These are phyloP conservation scores for Aphelenchoides avenae DNA, from an alignment of 1,140 invertebrate species.

Conservation along the genomic window DNA sequence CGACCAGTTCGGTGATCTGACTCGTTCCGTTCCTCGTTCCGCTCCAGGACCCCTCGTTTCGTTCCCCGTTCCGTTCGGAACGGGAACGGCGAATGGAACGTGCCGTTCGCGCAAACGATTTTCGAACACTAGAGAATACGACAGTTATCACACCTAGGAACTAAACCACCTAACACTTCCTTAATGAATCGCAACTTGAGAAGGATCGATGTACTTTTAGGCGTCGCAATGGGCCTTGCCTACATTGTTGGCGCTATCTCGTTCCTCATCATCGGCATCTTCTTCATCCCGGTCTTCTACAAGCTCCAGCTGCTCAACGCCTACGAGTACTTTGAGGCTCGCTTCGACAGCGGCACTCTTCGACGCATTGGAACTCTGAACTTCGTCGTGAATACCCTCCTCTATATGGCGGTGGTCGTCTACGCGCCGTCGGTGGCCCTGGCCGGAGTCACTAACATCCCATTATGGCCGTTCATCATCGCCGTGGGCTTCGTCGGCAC, in stretches of 20 bases:
- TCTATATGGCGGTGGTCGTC: constrained; percentile 54
- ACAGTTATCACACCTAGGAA: no score
- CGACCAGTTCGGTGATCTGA: no score
- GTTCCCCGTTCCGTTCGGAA: no score
- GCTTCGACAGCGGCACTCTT: constrained; percentile 44
- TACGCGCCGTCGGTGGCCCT: constrained; percentile 38
- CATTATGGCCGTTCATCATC: constrained; percentile 44
- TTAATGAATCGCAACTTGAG: no score
- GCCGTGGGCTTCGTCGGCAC: constrained; percentile 35
- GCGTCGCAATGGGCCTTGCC: constrained; percentile 29
- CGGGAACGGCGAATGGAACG: no score
- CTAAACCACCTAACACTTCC: no score
- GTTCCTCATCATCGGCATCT: constrained; percentile 36
- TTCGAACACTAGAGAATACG: no score
- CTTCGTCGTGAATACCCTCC: constrained; percentile 51
- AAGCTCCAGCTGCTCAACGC: constrained; percentile 51
- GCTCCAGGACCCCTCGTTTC: no score
- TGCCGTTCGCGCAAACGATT: no score
- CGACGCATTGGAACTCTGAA: constrained; percentile 51
- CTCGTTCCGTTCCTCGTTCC: no score
- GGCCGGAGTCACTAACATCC: constrained; percentile 33
- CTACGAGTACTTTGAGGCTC: constrained; percentile 53
- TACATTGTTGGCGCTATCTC: constrained; percentile 23
- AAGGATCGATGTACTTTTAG: constrained; percentile 12
- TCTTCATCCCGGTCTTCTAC: constrained; percentile 46